phyloP scores from a whole-genome alignment of 2,797 vertebrate species.

The Poeciliopsis infans region DNA sequence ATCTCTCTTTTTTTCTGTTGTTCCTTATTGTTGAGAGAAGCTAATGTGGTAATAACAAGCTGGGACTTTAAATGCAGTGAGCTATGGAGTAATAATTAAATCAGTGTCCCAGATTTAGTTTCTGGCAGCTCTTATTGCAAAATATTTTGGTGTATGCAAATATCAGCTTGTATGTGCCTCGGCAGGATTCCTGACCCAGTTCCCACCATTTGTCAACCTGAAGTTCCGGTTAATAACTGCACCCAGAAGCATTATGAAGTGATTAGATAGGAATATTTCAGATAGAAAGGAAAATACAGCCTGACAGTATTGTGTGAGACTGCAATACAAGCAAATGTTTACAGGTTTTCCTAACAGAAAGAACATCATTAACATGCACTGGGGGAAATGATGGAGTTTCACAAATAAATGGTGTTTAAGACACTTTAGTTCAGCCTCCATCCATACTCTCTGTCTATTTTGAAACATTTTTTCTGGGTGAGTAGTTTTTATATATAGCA shows the following conservation, averaged over 20 bases:
- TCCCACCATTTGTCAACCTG: slow-evolving; percentile 66
- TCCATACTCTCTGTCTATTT: neutral
- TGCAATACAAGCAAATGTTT: neutral
- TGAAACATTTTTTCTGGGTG: neutral
- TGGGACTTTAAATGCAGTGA: slow-evolving; percentile 42
- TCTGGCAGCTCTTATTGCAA: slow-evolving; percentile 56
- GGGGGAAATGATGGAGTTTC: neutral
- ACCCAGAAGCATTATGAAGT: slow-evolving; percentile 2
- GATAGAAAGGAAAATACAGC: neutral
- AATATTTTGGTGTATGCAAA: slow-evolving; percentile 75
- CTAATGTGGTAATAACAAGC: slow-evolving; percentile 16
- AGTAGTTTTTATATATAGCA: neutral
- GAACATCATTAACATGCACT: neutral
- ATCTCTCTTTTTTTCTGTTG: slow-evolving; percentile 16
- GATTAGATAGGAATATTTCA: neutral
- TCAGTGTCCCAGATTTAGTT: slow-evolving; percentile 68
- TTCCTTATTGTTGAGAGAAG: slow-evolving; percentile 22
- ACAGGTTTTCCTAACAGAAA: neutral
- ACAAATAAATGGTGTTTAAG: neutral
- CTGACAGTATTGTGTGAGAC: neutral
- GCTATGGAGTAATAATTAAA: slow-evolving; percentile 61
- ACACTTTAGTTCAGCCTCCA: neutral
- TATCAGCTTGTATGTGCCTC: slow-evolving; percentile 66
- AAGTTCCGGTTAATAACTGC: slow-evolving; percentile 41
- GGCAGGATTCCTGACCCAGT: slow-evolving; percentile 74